phyloP scores from a whole-genome alignment of 2,797 vertebrate species.

The Vespertilio murinus region DNA sequence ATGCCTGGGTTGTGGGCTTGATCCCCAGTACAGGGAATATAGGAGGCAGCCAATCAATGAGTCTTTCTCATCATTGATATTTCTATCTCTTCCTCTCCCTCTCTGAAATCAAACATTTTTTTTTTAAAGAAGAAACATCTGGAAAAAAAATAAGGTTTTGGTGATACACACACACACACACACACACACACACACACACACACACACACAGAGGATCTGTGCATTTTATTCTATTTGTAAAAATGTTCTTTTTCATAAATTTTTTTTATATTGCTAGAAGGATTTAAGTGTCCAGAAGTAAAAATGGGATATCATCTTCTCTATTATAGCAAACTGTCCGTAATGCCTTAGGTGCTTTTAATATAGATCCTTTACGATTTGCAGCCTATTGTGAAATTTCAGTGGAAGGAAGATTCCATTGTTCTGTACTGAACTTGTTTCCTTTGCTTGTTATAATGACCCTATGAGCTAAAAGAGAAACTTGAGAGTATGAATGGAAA shows the following conservation, averaged over 20 bases:
- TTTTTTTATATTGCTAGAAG: slow-evolving; percentile 31
- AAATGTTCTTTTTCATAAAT: background rate
- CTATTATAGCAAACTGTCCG: slow-evolving; percentile 19
- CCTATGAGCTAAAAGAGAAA: slow-evolving; percentile 39
- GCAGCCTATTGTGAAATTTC: slow-evolving; percentile 59
- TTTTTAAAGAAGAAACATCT: background rate
- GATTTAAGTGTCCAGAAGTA: background rate
- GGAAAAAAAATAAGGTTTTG: background rate
- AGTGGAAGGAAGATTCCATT: slow-evolving; percentile 53
- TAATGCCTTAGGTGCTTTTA: slow-evolving; percentile 53
- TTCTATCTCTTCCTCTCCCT: too few species aligned
- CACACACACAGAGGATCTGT: background rate
- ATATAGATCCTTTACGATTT: slow-evolving; percentile 52
- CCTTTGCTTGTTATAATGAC: slow-evolving; percentile 63
- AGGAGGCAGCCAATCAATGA: too few species aligned
- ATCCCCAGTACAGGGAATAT: too few species aligned
- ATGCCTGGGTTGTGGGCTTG: too few species aligned
- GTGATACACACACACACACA: background rate
- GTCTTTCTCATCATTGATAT: too few species aligned
- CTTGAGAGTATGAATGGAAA: slow-evolving; percentile 40
- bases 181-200: too few species aligned
- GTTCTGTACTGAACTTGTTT: slow-evolving; percentile 51
- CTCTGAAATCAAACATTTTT: too few species aligned
- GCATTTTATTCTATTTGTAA: slow-evolving; percentile 22
- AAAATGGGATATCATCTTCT: background rate